Base-by-base conservation (phyloP, 2,888 invertebrate species). In the Ischnus inquisitorius region DNA sequence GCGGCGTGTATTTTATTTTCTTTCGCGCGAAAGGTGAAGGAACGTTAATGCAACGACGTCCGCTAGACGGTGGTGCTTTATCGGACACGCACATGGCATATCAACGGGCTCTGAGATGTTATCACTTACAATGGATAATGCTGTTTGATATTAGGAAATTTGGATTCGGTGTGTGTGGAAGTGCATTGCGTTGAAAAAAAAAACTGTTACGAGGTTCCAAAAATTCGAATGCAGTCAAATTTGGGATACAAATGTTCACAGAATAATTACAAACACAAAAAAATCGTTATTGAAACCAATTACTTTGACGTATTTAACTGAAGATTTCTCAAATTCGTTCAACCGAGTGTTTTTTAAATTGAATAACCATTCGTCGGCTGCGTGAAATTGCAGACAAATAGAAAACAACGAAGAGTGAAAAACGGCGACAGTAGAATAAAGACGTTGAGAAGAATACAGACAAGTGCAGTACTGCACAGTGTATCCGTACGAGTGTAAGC, bases 1-100 rank as follows among this genome's bases (percentile, higher is more conserved):
- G 85, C 72, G 54, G 67, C n/a, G n/a, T n/a, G n/a, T 62, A 46
- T 77, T 72, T 68, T 76, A 67, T 82, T 79, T 71, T 25, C n/a
- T 2, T 25, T 64, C 64, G 34, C 16, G 39, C 75, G 22, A 39
- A 28, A 48, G 41, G 10, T 62, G 69, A 41, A 41, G 22, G 72
- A 67, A 68, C 72, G 25, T n/a, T 34, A 68, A 12, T 28, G 34
- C 54, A 43, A 57, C 14, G 34, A 57, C 75, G 48, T 48, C 60
- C 77, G 54, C 41, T 41, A 71, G 64, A 57, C 71, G 54, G 72
- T 65, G 71, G 57, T 75, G 65, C 68, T 74, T 75, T 54, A 64
- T 43, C 48, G 5, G 34, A 28, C 48, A 25, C 62, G 51, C 48
- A 54, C 54, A 54, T 74, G 82, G 5, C 0, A 34, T 34, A 6